These are phyloP conservation scores for Apomyelois bistriatella DNA, from an alignment of 2,888 invertebrate species.

Conservation along the genomic window DNA sequence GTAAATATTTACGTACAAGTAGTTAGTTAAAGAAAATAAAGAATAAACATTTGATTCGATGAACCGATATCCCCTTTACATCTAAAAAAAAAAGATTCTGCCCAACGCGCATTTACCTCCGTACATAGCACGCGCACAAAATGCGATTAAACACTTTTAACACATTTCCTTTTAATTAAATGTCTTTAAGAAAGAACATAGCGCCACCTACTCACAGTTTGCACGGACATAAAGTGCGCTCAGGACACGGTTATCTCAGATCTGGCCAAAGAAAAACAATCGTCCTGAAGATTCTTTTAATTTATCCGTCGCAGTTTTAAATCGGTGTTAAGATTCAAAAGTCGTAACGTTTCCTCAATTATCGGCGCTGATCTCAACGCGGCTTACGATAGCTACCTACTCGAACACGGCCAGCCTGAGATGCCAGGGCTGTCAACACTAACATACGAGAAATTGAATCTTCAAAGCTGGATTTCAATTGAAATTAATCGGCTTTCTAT, in stretches of 20 bases:
- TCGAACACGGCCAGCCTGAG: constrained; percentile 42
- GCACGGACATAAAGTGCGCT: constrained; percentile 65
- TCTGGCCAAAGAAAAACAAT: constrained; percentile 63
- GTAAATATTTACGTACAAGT: too few species aligned
- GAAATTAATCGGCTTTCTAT: too few species aligned
- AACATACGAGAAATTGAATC: background rate
- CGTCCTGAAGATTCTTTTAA: constrained; percentile 67
- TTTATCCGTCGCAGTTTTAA: constrained; percentile 74
- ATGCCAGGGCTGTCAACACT: background rate
- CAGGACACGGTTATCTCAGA: constrained; percentile 66
- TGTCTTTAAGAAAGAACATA: constrained; percentile 37
- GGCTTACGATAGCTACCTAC: constrained; percentile 65
- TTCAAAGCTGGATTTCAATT: too few species aligned
- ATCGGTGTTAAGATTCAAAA: constrained; percentile 74
- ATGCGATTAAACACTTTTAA: constrained; percentile 2
- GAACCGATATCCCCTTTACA: background rate
- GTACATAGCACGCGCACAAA: constrained; percentile 4
- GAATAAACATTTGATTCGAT: background rate
- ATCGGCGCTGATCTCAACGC: constrained; percentile 67
- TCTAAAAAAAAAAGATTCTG: background rate
- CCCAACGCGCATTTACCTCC: background rate
- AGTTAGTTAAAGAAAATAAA: background rate
- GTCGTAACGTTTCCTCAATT: constrained; percentile 72
- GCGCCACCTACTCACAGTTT: constrained; percentile 58
- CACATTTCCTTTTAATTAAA: constrained; percentile 49